Conservation (phyloP, 2,113 vertebrate genomes). For the Rhinoptilus africanus region DNA sequence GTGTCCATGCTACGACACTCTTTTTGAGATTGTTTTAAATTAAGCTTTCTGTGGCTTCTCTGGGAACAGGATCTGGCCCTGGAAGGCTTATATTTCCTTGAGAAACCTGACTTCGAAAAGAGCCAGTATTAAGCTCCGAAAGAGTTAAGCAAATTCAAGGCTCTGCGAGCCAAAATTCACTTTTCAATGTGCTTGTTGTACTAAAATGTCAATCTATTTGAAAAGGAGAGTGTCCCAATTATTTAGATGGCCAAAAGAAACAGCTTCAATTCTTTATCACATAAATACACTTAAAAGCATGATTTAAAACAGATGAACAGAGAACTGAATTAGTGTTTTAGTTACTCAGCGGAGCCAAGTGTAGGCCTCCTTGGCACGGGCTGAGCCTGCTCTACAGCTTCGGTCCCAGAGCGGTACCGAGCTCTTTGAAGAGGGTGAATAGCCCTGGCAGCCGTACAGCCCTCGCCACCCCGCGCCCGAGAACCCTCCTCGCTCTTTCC, state of each 20-base stretch:
- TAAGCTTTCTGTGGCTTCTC: not conserved
- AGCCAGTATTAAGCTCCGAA: conserved; percentile 11
- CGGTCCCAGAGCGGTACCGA: not conserved
- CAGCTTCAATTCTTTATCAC: conserved; percentile 71
- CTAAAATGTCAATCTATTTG: conserved; percentile 55
- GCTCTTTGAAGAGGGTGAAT: not conserved
- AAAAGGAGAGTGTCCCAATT: conserved; percentile 70
- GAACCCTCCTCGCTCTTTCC: not conserved
- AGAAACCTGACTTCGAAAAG: conserved; percentile 8
- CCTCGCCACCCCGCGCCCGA: not conserved
- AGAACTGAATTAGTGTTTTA: conserved; percentile 36
- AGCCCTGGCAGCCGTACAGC: not conserved
- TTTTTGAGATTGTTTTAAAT: not conserved
- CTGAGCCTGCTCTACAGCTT: not conserved
- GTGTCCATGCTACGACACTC: not conserved
- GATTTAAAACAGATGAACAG: conserved; percentile 75
- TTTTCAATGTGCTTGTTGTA: conserved; percentile 66
- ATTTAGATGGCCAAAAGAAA: conserved; percentile 71
- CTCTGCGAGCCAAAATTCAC: conserved; percentile 35
- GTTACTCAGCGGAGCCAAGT: not conserved
- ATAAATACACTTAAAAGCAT: conserved; percentile 64
- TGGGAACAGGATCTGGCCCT: not conserved
- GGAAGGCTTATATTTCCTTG: conserved; percentile 7
- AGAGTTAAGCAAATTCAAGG: conserved; percentile 34
- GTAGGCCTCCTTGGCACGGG: not conserved